phyloP scores from a whole-genome alignment of 2,888 invertebrate species.

The Conops quadrifasciatus region DNA sequence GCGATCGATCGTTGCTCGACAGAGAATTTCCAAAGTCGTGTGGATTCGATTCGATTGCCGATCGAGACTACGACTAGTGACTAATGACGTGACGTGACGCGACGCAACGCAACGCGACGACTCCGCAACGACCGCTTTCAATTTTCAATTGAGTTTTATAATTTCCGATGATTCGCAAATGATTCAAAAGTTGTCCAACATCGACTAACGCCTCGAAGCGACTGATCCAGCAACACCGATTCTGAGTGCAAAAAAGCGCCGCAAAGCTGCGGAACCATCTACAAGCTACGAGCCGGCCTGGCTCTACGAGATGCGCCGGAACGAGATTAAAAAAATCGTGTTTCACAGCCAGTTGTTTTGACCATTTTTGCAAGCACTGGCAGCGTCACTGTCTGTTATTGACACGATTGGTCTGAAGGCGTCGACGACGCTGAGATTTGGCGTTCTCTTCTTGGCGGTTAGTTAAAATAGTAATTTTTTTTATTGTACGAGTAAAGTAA shows the following conservation, averaged over 20 bases:
- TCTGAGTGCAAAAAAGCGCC: conserved; percentile 11
- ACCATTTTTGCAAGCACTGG: conserved; percentile 52
- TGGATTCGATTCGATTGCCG: no score
- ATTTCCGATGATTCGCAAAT: background rate
- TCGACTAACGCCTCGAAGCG: conserved; percentile 50
- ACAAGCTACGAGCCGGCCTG: background rate
- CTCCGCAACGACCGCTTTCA: no score
- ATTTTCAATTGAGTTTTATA: background rate
- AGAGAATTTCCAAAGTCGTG: background rate
- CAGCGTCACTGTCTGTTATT: background rate
- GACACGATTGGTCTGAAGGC: conserved; percentile 19
- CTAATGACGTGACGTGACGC: no score
- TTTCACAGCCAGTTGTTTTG: conserved; percentile 47
- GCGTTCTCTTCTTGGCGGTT: background rate
- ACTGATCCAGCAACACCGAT: conserved; percentile 46
- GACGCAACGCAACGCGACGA: no score
- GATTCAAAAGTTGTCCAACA: conserved; percentile 33
- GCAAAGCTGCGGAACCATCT: background rate
- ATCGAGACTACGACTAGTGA: no score
- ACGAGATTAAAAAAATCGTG: conserved; percentile 22
- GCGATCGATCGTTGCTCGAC: no score
- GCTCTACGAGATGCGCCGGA: background rate
- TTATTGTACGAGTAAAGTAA: conserved; percentile 1
- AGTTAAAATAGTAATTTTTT: background rate
- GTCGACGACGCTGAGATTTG: background rate